Conservation (phyloP, 2,888 invertebrate genomes). For the Lobophora halterata region DNA sequence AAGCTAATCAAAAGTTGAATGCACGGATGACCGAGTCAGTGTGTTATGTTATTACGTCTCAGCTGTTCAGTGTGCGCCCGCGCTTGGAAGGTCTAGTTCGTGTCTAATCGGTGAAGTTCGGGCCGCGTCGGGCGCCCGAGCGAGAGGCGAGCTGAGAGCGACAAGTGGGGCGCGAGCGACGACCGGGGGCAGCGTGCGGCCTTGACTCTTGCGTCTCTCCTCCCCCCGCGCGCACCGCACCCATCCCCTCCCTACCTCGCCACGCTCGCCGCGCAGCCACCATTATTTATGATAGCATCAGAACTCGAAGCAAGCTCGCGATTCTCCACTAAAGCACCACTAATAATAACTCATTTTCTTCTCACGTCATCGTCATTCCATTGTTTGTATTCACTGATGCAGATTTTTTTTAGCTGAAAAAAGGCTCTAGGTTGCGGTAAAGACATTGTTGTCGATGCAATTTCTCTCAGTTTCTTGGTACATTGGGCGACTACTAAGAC, state of each 20-base stretch:
- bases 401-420: conserved; percentile 4
- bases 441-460: conserved; percentile 10
- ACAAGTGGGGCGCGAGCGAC: conserved; percentile 85
- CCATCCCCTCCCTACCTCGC: conserved; percentile 46
- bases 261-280: conserved; percentile 68
- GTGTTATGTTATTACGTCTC: conserved; percentile 79
- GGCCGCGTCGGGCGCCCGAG: conserved; percentile 53
- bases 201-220: conserved; percentile 82
- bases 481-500: conserved; percentile 9
- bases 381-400: conserved; percentile 19
- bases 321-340: conserved; percentile 61
- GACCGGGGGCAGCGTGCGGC: conserved; percentile 88
- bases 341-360: conserved; percentile 80
- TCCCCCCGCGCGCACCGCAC: conserved; percentile 41
- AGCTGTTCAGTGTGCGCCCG: conserved; percentile 75
- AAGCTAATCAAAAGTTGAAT: conserved; percentile 80
- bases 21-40: conserved; percentile 81
- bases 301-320: conserved; percentile 73
- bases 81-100: conserved; percentile 80
- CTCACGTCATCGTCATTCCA: conserved; percentile 71
- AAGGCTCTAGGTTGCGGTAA: conserved; percentile 2
- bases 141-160: conserved; percentile 60
- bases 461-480: conserved; percentile 9
- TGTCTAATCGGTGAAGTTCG: conserved; percentile 59
- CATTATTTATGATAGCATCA: conserved; percentile 80